Evolutionary conservation across 2,113 vertebrate species (phyloP).

Genomic region (Mustela nigripes): DNA sequence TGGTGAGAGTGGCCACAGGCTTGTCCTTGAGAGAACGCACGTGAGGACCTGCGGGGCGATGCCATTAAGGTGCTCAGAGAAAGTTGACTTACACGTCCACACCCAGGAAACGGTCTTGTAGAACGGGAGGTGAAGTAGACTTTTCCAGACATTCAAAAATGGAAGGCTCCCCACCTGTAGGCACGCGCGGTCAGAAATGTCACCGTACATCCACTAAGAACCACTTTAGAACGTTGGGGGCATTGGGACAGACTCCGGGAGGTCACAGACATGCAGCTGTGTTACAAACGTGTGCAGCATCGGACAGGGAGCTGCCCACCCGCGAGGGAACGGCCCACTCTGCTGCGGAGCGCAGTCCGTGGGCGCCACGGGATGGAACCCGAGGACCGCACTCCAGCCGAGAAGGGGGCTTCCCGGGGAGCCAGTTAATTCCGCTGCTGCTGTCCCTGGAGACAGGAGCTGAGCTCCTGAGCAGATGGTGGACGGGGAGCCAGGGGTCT

Average conservation of each 20-base stretch:
- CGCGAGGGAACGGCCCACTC: fast-evolving
- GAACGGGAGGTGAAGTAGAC: not conserved
- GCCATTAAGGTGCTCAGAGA: not conserved
- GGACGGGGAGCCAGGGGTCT: not conserved
- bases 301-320: not conserved
- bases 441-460: not conserved
- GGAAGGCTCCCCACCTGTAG: not conserved
- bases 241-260: not conserved
- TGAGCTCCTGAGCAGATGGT: not conserved
- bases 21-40: not conserved
- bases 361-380: not conserved
- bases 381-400: not conserved
- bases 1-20: not conserved
- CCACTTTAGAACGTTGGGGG: not conserved
- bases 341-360: not conserved
- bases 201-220: not conserved
- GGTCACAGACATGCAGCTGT: not conserved
- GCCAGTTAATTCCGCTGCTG: not conserved
- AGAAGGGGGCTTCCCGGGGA: not conserved
- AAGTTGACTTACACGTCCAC: not conserved
- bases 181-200: not conserved
- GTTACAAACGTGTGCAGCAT: not conserved
- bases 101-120: not conserved
- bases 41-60: not conserved
- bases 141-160: not conserved